These are phyloP conservation scores for Chlorospingus semifuscus DNA, from an alignment of 2,797 vertebrate genomes.

Conservation along the genomic window DNA sequence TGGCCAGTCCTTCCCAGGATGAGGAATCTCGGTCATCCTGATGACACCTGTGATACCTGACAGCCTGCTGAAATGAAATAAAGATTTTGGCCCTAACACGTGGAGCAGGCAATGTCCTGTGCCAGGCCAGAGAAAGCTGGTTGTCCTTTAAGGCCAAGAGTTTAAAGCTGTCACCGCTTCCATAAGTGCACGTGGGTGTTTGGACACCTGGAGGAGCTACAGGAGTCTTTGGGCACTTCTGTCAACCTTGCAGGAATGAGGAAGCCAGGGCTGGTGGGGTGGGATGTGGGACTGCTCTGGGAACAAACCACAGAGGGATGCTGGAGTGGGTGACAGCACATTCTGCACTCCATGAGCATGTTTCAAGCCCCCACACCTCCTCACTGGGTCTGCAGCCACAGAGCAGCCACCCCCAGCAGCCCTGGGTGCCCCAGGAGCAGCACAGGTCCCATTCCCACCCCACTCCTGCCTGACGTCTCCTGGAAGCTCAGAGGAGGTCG, in stretches of 20 bases:
- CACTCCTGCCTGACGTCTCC: slow-evolving; percentile 2
- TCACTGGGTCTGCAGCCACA: fast-evolving
- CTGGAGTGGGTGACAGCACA: not conserved
- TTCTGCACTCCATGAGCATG: fast-evolving
- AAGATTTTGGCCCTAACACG: not conserved
- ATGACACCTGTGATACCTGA: not conserved
- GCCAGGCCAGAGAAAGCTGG: not conserved
- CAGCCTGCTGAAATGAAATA: not conserved
- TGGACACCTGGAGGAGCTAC: not conserved
- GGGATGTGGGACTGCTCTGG: not conserved
- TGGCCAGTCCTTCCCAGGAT: not conserved
- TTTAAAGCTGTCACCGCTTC: not conserved
- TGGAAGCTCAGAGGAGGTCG: not conserved
- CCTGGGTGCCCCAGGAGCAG: not conserved
- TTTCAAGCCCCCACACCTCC: not conserved
- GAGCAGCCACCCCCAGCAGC: not conserved
- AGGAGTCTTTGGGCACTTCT: not conserved
- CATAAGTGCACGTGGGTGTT: not conserved
- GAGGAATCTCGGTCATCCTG: not conserved
- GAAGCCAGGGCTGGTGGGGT: not conserved
- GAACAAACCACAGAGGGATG: not conserved
- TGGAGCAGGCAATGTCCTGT: not conserved
- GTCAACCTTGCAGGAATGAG: fast-evolving
- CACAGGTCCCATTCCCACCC: not conserved
- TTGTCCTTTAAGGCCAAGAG: not conserved